Evolutionary conservation across 2,113 vertebrate genomes (phyloP), one percentile per base, ranked within the genome.

Genomic region (Lota lota): DNA sequence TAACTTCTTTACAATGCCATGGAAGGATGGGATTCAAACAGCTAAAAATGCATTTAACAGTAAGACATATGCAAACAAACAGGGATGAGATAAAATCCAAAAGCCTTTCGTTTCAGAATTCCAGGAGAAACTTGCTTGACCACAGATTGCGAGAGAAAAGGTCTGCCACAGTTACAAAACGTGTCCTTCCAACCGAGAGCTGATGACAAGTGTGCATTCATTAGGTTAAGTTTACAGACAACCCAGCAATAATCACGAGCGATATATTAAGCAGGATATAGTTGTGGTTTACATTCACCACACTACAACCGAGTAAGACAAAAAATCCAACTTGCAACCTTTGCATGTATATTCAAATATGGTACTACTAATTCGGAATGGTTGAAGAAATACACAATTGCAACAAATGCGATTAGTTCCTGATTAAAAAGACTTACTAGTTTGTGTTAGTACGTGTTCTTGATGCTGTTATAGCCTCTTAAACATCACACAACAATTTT

Each of bases 11-110:
- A 80, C 81, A 85, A 79, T 33, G 77, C 80, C 75, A 88, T 73
- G 74, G 82, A 83, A 85, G 70, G 70, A 81, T 81, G 79, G 85
- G 79, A 85, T 66, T 84, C 15, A 51, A 65, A 63, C 82, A 81
- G 79, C 79, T 80, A 83, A 83, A 47, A 47, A 47, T 10, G 10
- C 40, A 47, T 47, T 68, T 82, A 87, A 81, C 83, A 76, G 86
- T 82, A 82, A 82, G 83, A 84, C 54, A 2, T 63, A 87, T 72
- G 74, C 74, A 76, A 61, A 83, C 77, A 83, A 47, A 84, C 72
- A 65, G 64, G 76, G 63, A 79, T 73, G 53, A 54, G 33, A 72
- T 73, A 5, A 47, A 63, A 72, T 33, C 56, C 61, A 54, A 66
- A 75, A 60, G 22, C 65, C 61, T 68, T 61, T 51, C n/a, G 16